A percentile compares a stretch with the other conserved stretches of the same genome.
Conservation (phyloP, 2,797 vertebrate genomes). For the Malacoctenus gilli region DNA sequence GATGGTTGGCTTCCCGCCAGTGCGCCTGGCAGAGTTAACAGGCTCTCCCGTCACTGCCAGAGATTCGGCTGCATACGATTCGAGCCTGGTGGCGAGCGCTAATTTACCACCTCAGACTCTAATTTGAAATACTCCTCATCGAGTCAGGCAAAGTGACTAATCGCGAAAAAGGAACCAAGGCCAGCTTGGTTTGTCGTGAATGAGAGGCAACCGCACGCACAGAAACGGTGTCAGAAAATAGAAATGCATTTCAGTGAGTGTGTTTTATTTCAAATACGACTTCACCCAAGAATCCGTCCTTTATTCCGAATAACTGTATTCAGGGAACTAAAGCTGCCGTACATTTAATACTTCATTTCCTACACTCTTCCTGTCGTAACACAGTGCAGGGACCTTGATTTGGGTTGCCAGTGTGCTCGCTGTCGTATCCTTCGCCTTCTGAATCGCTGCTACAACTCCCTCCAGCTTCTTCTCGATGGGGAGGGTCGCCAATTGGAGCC, state of each 20-base stretch:
- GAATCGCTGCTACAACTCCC: not conserved
- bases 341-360: not conserved
- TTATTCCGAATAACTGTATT: not conserved
- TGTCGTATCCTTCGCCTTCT: not conserved
- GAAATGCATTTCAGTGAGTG: no score
- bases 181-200: conserved; percentile 25
- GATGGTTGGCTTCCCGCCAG: conserved; percentile 35
- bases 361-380: not conserved
- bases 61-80: conserved; percentile 45
- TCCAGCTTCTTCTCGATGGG: not conserved
- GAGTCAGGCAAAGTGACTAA: conserved; percentile 39
- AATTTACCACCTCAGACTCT: conserved; percentile 28
- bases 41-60: conserved; percentile 42
- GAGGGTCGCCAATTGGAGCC: no score
- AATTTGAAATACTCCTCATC: conserved; percentile 25
- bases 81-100: conserved; percentile 48
- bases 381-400: conserved; percentile 2
- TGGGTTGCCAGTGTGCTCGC: not conserved
- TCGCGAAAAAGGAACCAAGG: conserved; percentile 17
- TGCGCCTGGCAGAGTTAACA: conserved; percentile 39
- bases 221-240: no score
- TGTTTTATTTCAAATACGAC: no score
- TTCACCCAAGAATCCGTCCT: no score
- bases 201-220: conserved; percentile 3
- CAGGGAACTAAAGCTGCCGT: not conserved